Conservation (phyloP, 2,888 invertebrate genomes). For the Nowickia ferox region DNA sequence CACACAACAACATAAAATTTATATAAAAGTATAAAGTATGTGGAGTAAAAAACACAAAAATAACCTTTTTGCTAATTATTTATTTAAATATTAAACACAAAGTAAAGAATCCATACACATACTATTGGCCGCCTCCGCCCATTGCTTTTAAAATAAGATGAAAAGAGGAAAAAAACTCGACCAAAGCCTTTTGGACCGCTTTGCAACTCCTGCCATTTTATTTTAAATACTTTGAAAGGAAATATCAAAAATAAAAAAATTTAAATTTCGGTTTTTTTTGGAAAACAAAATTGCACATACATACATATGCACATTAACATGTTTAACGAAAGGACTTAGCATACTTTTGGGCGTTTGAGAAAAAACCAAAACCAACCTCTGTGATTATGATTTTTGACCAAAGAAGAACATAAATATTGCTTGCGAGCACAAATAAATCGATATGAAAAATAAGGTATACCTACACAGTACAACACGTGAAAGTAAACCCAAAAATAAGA, state of each 20-base stretch:
- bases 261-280: conserved; percentile 18
- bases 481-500: too few species aligned
- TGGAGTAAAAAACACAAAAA: conserved; percentile 38
- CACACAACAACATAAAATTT: not conserved
- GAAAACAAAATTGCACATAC: conserved; percentile 18
- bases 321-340: conserved; percentile 58
- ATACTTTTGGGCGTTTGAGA: conserved; percentile 64
- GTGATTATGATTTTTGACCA: conserved; percentile 55
- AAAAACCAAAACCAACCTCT: conserved; percentile 29
- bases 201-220: conserved; percentile 25
- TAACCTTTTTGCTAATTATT: conserved; percentile 80
- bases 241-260: conserved; percentile 39
- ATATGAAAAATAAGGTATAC: not conserved
- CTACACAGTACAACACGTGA: too few species aligned
- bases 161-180: not conserved
- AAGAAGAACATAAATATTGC: conserved; percentile 16
- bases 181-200: conserved; percentile 27
- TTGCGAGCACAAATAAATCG: conserved; percentile 6
- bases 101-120: conserved; percentile 67
- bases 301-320: not conserved
- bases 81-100: conserved; percentile 82
- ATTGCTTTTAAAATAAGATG: not conserved
- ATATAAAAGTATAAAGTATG: conserved; percentile 45
- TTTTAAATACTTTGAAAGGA: conserved; percentile 36
- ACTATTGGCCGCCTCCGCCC: not conserved